phyloP scores from a whole-genome alignment of 2,888 invertebrate genomes.

The Germaria angustata region DNA sequence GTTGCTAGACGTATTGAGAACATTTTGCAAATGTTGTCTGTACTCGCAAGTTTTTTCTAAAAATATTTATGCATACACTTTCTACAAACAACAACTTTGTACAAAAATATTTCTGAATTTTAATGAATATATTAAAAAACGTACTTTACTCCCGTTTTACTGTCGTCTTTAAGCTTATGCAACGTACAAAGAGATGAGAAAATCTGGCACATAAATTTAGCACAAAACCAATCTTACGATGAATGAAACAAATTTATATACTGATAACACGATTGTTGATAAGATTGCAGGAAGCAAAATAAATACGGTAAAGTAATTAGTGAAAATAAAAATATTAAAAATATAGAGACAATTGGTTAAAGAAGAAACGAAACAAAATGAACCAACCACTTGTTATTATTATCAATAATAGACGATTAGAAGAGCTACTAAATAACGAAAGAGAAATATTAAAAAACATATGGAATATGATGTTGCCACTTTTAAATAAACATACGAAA shows the following conservation, averaged over 20 bases:
- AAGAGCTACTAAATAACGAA: background rate
- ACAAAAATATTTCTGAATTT: background rate
- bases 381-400: background rate
- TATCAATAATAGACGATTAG: background rate
- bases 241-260: conserved; percentile 11
- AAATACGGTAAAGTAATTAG: conserved; percentile 15
- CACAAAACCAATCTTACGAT: conserved; percentile 9
- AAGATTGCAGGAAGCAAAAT: conserved; percentile 31
- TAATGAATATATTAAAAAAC: conserved; percentile 4
- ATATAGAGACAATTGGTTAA: background rate
- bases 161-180: conserved; percentile 22
- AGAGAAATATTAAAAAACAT: conserved; percentile 7
- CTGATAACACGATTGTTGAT: conserved; percentile 44
- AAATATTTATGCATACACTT: too few species aligned
- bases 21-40: conserved; percentile 42
- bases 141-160: conserved; percentile 42
- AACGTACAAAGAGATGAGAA: conserved; percentile 22
- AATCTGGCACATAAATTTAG: conserved; percentile 8
- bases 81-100: background rate
- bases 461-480: background rate
- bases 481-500: too few species aligned
- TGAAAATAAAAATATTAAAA: background rate
- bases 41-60: background rate
- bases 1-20: conserved; percentile 66
- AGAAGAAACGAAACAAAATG: background rate